Evolutionary conservation across 2,113 vertebrate genomes (phyloP).

Genomic region (Cariama cristata): DNA sequence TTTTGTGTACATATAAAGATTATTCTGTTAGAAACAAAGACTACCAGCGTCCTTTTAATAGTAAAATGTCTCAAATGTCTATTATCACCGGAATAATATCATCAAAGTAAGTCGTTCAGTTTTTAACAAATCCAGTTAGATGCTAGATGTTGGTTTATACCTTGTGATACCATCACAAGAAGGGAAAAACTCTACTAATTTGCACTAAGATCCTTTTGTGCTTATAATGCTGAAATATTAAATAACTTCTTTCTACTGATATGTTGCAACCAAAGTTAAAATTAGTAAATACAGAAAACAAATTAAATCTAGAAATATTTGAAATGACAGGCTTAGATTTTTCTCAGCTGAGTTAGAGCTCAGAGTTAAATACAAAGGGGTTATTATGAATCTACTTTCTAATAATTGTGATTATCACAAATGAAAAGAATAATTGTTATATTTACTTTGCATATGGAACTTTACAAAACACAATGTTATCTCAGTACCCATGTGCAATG

Average conservation of each 20-base stretch:
- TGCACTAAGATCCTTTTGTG: background rate
- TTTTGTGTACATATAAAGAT: background rate
- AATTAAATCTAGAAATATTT: background rate
- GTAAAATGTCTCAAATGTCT: background rate
- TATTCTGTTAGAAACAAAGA: background rate
- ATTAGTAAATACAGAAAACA: background rate
- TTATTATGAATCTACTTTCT: slow-evolving; percentile 21
- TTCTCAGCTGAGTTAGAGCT: background rate
- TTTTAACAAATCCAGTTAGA: background rate
- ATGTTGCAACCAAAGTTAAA: background rate
- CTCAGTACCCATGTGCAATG: background rate
- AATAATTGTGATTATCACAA: slow-evolving; percentile 32
- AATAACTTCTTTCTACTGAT: background rate
- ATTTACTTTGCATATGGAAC: background rate
- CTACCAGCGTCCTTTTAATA: background rate
- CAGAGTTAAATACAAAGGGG: background rate
- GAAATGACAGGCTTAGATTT: background rate
- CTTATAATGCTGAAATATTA: background rate
- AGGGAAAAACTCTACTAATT: background rate
- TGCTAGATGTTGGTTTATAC: background rate
- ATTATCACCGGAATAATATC: background rate
- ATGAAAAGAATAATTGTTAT: slow-evolving; percentile 8
- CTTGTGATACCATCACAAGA: background rate
- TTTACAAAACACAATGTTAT: background rate
- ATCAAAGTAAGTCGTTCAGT: background rate